phyloP scores from a whole-genome alignment of 2,888 invertebrate genomes.

The Pristionchus exspectatus region DNA sequence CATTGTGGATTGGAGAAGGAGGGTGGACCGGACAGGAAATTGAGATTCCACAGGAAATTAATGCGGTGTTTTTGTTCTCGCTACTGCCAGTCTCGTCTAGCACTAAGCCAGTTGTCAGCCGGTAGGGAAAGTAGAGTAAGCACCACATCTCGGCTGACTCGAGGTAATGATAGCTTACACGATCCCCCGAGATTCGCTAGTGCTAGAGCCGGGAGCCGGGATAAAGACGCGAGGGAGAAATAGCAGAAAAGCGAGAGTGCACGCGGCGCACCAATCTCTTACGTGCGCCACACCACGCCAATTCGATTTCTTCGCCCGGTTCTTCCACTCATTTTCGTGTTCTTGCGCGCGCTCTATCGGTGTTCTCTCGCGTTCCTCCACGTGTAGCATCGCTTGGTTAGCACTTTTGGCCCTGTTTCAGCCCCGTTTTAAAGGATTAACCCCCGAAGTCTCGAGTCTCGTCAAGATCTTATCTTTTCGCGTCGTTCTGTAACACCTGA shows the following conservation, averaged over 20 bases:
- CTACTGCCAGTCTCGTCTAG: not conserved
- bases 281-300: slow-evolving; percentile 18
- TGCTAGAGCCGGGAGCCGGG: slow-evolving; percentile 3
- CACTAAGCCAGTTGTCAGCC: not conserved
- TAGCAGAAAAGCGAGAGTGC: not conserved
- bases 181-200: slow-evolving; percentile 19
- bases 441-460: not conserved
- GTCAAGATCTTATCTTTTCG: not conserved
- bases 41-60: not conserved
- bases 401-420: not conserved
- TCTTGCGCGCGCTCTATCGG: not conserved
- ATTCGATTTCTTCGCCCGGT: slow-evolving; percentile 30
- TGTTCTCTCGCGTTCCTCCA: not conserved
- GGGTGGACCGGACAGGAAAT: not conserved
- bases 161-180: slow-evolving; percentile 37
- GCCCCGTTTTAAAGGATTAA: not conserved
- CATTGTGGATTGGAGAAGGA: not conserved
- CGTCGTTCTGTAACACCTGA: slow-evolving; percentile 2
- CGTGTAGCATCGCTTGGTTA: not conserved
- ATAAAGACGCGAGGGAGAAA: not conserved
- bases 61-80: not conserved
- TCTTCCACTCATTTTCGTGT: slow-evolving; percentile 46
- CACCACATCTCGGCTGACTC: not conserved
- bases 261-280: slow-evolving; percentile 17
- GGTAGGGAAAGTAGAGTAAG: not conserved